These are phyloP conservation scores for Arothron firmamentum DNA, from an alignment of 2,113 vertebrate species.

Conservation along the genomic window DNA sequence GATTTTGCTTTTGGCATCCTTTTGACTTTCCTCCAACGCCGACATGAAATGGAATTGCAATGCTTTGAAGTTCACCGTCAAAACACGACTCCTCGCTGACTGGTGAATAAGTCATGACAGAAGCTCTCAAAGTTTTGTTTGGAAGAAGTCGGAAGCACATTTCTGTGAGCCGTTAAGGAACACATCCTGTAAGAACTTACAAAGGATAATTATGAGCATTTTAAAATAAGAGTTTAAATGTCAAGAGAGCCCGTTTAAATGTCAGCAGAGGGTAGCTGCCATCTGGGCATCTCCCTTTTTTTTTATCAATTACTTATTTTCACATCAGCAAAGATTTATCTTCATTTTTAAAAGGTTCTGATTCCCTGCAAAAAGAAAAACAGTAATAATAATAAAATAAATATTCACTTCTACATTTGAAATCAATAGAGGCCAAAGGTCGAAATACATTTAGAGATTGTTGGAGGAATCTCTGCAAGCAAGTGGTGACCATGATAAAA, in stretches of 20 bases:
- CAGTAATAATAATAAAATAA: too few species aligned
- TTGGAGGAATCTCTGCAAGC: too few species aligned
- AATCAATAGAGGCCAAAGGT: too few species aligned
- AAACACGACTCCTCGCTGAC: conserved; percentile 54
- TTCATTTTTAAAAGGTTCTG: too few species aligned
- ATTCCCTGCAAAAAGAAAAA: too few species aligned
- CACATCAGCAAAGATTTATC: too few species aligned
- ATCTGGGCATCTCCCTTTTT: background rate
- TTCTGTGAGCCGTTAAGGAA: background rate
- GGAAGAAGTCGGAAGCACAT: conserved; percentile 30
- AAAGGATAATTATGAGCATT: too few species aligned
- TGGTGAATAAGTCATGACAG: conserved; percentile 63
- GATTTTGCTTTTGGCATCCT: conserved; percentile 64
- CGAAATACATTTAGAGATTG: too few species aligned
- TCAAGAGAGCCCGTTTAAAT: background rate
- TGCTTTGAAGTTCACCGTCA: conserved; percentile 70
- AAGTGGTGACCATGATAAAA: too few species aligned
- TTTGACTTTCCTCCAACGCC: conserved; percentile 64
- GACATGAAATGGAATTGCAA: conserved; percentile 67
- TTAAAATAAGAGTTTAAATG: background rate
- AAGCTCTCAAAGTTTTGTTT: conserved; percentile 54
- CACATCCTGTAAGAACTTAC: too few species aligned
- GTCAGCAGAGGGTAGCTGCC: background rate
- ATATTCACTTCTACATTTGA: too few species aligned
- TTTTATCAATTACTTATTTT: background rate